These are phyloP conservation scores for Cryptomyrus ogoouensis DNA, from an alignment of 2,113 vertebrate species.

Conservation along the genomic window DNA sequence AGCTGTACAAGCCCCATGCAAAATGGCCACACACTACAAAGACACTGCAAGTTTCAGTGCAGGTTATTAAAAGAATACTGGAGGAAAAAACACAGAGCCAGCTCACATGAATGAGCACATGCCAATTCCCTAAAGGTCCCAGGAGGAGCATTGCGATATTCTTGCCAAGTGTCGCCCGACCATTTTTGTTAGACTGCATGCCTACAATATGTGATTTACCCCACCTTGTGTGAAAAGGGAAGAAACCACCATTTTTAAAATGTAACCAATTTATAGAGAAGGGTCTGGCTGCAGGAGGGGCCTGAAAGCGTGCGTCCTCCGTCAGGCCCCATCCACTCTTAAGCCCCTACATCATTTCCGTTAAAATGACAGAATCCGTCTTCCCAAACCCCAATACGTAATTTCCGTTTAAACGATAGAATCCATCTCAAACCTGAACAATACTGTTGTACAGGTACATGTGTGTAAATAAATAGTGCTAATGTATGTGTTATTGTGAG, in stretches of 20 bases:
- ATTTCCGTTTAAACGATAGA: no score
- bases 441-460: no score
- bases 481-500: no score
- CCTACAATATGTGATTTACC: neutral
- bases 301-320: no score
- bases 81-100: neutral
- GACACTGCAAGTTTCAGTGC: neutral
- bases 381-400: no score
- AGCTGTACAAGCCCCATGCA: neutral
- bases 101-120: neutral
- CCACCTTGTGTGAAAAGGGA: neutral
- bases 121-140: neutral
- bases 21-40: neutral
- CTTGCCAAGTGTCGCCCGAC: neutral
- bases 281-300: no score
- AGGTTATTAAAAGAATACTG: neutral
- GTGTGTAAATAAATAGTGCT: no score
- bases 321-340: no score
- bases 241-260: neutral
- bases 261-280: neutral
- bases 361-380: no score
- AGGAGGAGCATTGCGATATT: neutral
- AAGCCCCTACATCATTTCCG: no score
- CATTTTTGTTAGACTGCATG: neutral
- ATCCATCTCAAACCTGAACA: no score